Evolutionary conservation across 2,797 vertebrate species (phyloP), one percentile per base, ranked within the genome.

Genomic region (Phoxinus dragarum): DNA sequence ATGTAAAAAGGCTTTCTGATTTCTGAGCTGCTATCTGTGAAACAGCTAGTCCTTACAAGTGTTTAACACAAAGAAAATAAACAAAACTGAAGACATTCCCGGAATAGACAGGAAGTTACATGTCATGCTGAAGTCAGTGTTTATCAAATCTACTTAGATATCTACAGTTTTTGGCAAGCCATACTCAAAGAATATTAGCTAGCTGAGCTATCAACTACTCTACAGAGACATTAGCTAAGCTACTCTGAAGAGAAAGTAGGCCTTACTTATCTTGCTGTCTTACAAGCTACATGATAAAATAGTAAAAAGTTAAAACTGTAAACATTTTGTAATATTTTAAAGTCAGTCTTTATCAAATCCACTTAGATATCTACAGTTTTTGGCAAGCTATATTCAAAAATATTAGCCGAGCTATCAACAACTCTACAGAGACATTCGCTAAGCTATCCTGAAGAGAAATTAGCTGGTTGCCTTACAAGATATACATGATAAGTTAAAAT

Each of bases 51-150:
- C 81, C 61, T 89, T 84, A 82, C 56, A 38, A 76, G 42, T 44
- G 52, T 73, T 86, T 85, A 82, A 54, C 27, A 31, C 44, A 75
- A 66, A 74, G 56, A 87, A 67, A 88, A 86, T 81, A 78, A 85
- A 84, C 61, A 78, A 47, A 84, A 73, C 54, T 52, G 59, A 16
- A n/a, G 67, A 74, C 75, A 81, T 68, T 83, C 27, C 40, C 10
- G 21, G 31, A 69, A 73, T 73, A 79, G 47, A 64, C 80, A 66
- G 54, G 74, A 85, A 54, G 16, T 34, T 64, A 14, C 49, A 61
- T 72, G 78, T 59, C 68, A 52, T 61, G 66, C 80, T 74, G 31
- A 59, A 68, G 79, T 68, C 79, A 38, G 44, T 52, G 31, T 80
- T 80, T 68, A 80, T 80, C 14, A 80, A 68, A 52, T 68, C 19